phyloP scores from a whole-genome alignment of 2,888 invertebrate species.

The Epinotia ramella region DNA sequence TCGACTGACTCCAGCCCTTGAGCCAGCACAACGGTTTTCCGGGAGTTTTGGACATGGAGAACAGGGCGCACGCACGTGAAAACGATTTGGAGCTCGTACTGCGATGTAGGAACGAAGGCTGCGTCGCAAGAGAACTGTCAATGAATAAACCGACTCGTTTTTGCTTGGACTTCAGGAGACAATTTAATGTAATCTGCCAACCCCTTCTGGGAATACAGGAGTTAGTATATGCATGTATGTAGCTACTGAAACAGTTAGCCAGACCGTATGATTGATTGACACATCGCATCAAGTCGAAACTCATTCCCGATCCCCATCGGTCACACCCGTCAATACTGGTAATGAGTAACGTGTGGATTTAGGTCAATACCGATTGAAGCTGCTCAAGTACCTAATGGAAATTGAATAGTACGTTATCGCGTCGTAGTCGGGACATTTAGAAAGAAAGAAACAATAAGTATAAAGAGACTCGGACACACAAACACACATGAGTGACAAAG shows the following conservation, averaged over 20 bases:
- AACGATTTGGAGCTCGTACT: not conserved
- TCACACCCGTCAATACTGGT: not conserved
- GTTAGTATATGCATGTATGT: too few relatives aligned
- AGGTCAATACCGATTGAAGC: not conserved
- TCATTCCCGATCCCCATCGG: not conserved
- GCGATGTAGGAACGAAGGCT: not conserved
- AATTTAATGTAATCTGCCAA: too few relatives aligned
- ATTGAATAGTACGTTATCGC: not conserved
- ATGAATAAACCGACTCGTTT: not conserved
- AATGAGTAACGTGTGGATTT: slow-evolving; percentile 5
- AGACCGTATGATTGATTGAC: not conserved
- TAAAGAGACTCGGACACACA: too few relatives aligned
- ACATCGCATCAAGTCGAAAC: slow-evolving; percentile 6
- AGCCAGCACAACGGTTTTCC: not conserved
- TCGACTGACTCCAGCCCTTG: not conserved
- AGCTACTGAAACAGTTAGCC: too few relatives aligned
- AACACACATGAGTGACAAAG: too few relatives aligned
- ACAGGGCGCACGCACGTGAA: not conserved
- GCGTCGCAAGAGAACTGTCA: not conserved
- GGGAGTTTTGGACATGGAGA: not conserved
- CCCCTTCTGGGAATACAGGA: too few relatives aligned
- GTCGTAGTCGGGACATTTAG: not conserved
- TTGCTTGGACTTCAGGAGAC: too few relatives aligned
- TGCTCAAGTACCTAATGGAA: not conserved
- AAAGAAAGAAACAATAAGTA: too few relatives aligned